Evolutionary conservation across 2,888 invertebrate genomes (phyloP).

Genomic region (Acanthosepion pharaonis): DNA sequence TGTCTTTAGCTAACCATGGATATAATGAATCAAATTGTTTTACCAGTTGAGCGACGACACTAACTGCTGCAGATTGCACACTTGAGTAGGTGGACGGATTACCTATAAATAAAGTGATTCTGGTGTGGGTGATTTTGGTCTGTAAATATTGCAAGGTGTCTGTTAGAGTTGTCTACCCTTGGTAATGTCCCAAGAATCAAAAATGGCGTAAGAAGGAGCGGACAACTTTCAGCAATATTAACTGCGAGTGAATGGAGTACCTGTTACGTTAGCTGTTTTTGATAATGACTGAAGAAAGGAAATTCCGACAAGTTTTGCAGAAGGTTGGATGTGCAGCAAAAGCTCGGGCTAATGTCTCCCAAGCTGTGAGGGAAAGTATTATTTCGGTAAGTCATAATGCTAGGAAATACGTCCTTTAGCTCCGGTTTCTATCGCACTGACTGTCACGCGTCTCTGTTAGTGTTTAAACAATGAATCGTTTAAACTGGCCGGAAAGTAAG

Average conservation of each 20-base stretch:
- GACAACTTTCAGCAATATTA: neutral
- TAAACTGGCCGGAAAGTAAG: neutral
- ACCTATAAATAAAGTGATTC: neutral
- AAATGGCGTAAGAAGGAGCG: constrained; percentile 45
- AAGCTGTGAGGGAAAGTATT: constrained; percentile 62
- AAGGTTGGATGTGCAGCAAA: constrained; percentile 65
- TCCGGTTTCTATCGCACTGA: neutral
- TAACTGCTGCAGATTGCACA: neutral
- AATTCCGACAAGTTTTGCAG: constrained; percentile 62
- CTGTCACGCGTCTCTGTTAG: neutral
- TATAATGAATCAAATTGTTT: neutral
- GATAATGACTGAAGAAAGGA: constrained; percentile 62
- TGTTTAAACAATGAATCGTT: neutral
- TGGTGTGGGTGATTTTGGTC: neutral
- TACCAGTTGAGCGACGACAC: neutral
- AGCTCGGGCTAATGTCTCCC: constrained; percentile 63
- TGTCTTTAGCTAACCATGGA: too few species aligned
- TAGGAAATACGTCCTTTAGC: neutral
- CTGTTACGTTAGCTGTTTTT: constrained; percentile 40
- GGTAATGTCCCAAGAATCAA: constrained; percentile 38
- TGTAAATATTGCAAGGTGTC: neutral
- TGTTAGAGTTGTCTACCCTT: constrained; percentile 46
- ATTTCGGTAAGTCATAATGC: constrained; percentile 58
- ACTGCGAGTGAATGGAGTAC: constrained; percentile 44
- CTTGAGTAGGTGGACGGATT: neutral